These are phyloP conservation scores for Cololabis saira DNA, from an alignment of 2,113 vertebrate genomes.

Conservation along the genomic window DNA sequence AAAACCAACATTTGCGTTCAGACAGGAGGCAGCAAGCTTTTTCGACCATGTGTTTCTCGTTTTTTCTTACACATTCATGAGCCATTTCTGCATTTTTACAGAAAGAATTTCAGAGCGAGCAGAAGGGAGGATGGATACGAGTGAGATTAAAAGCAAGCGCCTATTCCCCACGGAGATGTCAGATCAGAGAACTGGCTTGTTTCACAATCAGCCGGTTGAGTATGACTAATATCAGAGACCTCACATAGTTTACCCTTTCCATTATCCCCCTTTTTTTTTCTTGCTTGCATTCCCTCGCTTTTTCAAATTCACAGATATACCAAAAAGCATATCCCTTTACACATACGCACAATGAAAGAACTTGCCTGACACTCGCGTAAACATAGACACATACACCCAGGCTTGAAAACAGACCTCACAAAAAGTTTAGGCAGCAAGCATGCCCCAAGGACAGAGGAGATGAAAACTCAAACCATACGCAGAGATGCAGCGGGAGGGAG, in stretches of 20 bases:
- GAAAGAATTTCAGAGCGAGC: conserved; percentile 16
- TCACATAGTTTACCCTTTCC: conserved; percentile 59
- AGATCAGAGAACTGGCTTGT: conserved; percentile 73
- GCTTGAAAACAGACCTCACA: conserved; percentile 63
- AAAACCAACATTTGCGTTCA: conserved; percentile 71
- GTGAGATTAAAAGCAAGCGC: conserved; percentile 61
- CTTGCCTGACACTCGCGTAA: conserved; percentile 29
- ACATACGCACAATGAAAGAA: conserved; percentile 37
- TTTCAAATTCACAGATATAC: conserved; percentile 22
- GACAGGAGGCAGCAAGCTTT: conserved; percentile 51
- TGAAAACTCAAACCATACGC: conserved; percentile 71
- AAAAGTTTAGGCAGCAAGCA: conserved; percentile 48
- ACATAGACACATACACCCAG: conserved; percentile 25
- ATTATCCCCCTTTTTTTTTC: conserved; percentile 21
- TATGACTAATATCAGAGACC: conserved; percentile 67
- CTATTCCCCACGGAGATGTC: conserved; percentile 69
- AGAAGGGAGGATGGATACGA: conserved; percentile 33
- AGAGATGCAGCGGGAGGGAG: conserved; percentile 8
- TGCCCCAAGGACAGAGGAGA: conserved; percentile 66
- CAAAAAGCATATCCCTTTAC: conserved; percentile 18
- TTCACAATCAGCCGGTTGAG: conserved; percentile 65
- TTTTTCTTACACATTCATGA: conserved; percentile 75
- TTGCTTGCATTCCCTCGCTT: conserved; percentile 16
- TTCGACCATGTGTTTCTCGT: conserved; percentile 73
- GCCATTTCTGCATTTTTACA: conserved; percentile 68